Percentiles rank a stretch among this genome's conserved stretches.
Conservation (phyloP, 2,113 vertebrate genomes). For the Plectropomus leopardus region DNA sequence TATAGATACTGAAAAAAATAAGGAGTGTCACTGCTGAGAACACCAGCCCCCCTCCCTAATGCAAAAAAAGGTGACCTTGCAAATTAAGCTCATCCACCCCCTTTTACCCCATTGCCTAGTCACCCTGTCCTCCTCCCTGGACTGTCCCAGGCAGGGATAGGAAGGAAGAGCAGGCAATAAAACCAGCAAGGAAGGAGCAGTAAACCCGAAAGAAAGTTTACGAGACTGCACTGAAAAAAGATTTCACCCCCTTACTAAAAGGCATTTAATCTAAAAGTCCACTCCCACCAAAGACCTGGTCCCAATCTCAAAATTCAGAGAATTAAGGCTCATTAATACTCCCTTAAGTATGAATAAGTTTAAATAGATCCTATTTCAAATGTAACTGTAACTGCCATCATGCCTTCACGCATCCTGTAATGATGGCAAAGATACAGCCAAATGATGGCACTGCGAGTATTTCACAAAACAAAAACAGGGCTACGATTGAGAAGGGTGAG, state of each 20-base stretch:
- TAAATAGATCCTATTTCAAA: too few relatives aligned
- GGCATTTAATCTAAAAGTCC: not conserved
- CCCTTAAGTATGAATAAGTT: too few relatives aligned
- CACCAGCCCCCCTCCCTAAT: slow-evolving; percentile 60
- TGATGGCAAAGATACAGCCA: too few relatives aligned
- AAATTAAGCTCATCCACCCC: slow-evolving; percentile 52
- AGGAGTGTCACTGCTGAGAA: not conserved
- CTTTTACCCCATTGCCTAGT: slow-evolving; percentile 39
- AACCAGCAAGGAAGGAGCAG: slow-evolving; percentile 9
- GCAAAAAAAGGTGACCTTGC: slow-evolving; percentile 71
- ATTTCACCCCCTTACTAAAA: not conserved
- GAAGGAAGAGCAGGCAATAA: slow-evolving; percentile 29
- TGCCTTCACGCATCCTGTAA: too few relatives aligned
- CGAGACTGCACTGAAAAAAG: not conserved
- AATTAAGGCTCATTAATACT: not conserved
- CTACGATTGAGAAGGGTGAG: too few relatives aligned
- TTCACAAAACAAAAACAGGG: too few relatives aligned
- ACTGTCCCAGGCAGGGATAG: not conserved
- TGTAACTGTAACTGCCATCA: too few relatives aligned
- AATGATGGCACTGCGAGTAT: too few relatives aligned
- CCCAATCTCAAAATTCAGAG: not conserved
- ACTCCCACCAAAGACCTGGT: not conserved
- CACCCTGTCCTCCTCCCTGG: slow-evolving; percentile 5
- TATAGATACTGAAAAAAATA: not conserved
- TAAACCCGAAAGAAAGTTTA: slow-evolving; percentile 8